phyloP scores from a whole-genome alignment of 2,113 vertebrate genomes.

The Oenanthe oenanthe region DNA sequence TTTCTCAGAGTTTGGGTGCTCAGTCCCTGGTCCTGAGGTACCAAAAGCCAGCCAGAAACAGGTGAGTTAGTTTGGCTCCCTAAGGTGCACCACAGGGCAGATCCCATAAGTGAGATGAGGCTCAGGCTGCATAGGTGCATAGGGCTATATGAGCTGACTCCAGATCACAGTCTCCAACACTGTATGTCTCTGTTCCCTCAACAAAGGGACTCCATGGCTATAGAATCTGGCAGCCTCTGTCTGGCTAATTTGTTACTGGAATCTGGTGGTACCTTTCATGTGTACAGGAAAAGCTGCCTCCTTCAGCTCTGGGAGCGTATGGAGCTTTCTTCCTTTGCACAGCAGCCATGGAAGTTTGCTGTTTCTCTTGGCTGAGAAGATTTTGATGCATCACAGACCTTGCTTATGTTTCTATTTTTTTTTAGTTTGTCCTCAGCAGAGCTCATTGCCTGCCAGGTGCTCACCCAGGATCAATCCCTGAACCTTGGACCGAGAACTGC shows the following conservation, averaged over 20 bases:
- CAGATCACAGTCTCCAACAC: neutral
- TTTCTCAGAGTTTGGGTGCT: neutral
- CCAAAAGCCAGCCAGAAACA: neutral
- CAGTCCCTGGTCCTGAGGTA: neutral
- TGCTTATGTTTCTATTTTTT: neutral
- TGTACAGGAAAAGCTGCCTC: neutral
- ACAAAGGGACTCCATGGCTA: fast-evolving
- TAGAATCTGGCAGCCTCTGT: neutral
- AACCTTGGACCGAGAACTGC: neutral
- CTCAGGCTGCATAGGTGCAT: neutral
- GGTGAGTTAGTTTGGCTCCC: neutral
- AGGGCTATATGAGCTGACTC: neutral
- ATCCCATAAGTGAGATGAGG: fast-evolving
- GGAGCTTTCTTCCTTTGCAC: neutral
- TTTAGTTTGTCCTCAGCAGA: neutral
- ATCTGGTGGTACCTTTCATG: neutral
- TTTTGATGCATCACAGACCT: neutral
- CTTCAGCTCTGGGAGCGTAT: neutral
- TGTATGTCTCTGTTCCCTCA: fast-evolving
- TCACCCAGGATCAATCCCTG: neutral
- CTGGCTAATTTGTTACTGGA: neutral
- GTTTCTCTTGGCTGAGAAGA: neutral
- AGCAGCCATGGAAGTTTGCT: neutral
- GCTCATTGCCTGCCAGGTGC: neutral
- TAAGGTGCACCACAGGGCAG: neutral